Percentiles rank a stretch among this genome's conserved stretches.
phyloP scores from a whole-genome alignment of 2,797 vertebrate species.

The Pitangus sulphuratus region DNA sequence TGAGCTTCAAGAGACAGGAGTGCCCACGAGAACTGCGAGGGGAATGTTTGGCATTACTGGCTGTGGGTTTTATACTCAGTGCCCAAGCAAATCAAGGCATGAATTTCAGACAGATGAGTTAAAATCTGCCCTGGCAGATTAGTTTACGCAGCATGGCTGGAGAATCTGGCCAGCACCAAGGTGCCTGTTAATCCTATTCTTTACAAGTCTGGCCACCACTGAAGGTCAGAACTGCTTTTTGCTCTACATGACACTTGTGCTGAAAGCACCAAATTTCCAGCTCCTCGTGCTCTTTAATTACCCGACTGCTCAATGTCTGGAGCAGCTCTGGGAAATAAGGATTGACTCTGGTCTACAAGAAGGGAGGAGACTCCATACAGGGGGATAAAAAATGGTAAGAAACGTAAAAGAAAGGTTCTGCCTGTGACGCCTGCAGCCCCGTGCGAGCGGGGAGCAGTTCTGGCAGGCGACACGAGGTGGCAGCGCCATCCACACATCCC shows the following conservation, averaged over 20 bases:
- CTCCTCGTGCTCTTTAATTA: not conserved
- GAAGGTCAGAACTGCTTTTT: not conserved
- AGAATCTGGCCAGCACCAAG: not conserved
- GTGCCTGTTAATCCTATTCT: not conserved
- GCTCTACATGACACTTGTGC: not conserved
- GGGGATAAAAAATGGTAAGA: not conserved
- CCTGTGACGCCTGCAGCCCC: not conserved
- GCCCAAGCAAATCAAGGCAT: not conserved
- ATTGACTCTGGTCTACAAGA: not conserved
- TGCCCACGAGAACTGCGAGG: accelerated
- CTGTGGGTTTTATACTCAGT: not conserved
- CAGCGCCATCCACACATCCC: not conserved
- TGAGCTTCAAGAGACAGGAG: not conserved
- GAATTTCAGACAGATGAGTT: not conserved
- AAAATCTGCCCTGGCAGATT: not conserved
- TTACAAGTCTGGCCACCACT: not conserved
- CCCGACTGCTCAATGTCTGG: not conserved
- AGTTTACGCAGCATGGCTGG: not conserved
- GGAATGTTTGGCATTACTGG: not conserved
- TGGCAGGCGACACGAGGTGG: not conserved
- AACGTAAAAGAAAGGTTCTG: accelerated
- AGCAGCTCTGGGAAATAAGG: not conserved
- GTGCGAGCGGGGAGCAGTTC: not conserved
- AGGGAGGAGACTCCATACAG: not conserved
- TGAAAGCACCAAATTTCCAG: not conserved